These are phyloP conservation scores for Python bivittatus DNA, from an alignment of 2,113 vertebrate genomes.

Conservation along the genomic window DNA sequence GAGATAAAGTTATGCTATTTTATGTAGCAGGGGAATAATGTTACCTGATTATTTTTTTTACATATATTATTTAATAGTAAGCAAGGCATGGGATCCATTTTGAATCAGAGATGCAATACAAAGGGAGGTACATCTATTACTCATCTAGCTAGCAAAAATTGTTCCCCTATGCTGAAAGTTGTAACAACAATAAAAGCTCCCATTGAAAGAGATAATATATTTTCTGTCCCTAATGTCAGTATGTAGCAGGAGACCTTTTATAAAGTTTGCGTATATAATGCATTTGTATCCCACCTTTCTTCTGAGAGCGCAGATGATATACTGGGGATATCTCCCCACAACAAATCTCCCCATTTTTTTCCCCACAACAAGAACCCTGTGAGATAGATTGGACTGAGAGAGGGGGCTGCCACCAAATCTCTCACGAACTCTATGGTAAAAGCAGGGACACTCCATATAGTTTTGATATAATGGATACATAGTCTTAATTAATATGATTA, in stretches of 20 bases:
- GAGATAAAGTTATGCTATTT: not conserved
- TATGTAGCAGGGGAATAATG: not conserved
- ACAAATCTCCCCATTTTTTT: too few species aligned
- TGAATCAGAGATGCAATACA: not conserved
- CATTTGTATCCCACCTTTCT: not conserved
- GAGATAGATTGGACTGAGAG: not conserved
- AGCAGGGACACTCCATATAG: not conserved
- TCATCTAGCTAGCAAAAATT: not conserved
- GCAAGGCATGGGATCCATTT: not conserved
- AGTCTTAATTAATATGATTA: slow-evolving; percentile 47
- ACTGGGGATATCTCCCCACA: not conserved
- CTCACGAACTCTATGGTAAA: not conserved
- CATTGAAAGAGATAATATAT: not conserved
- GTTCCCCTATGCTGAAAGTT: not conserved
- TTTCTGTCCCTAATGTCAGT: not conserved
- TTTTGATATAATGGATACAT: not conserved
- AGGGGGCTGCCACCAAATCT: not conserved
- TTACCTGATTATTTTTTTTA: not conserved
- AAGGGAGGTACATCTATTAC: not conserved
- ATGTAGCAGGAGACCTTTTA: not conserved
- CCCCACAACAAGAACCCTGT: not conserved
- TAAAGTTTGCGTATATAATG: not conserved
- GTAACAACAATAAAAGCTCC: not conserved
- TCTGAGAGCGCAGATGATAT: not conserved
- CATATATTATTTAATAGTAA: not conserved